Evolutionary conservation across 2,888 invertebrate genomes (phyloP), one percentile per base, ranked within the genome.

Genomic region (Lasius fuliginosus): DNA sequence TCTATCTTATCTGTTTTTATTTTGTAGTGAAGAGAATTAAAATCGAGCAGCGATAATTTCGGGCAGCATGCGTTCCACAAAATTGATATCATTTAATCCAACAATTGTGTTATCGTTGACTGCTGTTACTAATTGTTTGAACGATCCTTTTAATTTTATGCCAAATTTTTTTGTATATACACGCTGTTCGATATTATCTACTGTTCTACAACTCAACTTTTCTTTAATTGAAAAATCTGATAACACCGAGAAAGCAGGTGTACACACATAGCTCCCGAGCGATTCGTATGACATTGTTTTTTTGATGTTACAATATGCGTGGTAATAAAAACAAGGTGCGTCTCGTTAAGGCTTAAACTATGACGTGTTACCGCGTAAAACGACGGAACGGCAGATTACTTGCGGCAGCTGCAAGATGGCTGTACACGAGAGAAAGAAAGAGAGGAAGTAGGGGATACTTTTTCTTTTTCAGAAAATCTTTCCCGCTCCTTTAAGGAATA

Each of bases 341-440:
- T 46, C 85, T 90, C 86, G 83, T 88, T 89, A 88, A 82, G 88
- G 85, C 75, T 82, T 85, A 87, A 87, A 76, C 77, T 84, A 87
- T 86, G 88, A 83, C 67, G 89, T 84, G 89, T 86, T 86, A 90
- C 82, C 81, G 82, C 58, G 85, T 85, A 82, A 84, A 90, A 86
- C 62, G 82, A 33, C 58, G 85, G 87, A 90, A 89, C 88, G 23
- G 90, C 73, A 83, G 87, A 88, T 86, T 85, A 86, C 58, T n/a
- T 49, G 60, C 84, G 82, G 89, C 89, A 89, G 90, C 89, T 89
- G 89, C 85, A 49, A 74, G 46, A 82, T 58, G 33, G 46, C 60
- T 85, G 85, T 64, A 77, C 85, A 5, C 15, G 15, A 46, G n/a
- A 53, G 1, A 53, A n/a, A 53, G 15, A 46, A 12, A 46, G 46